Evolutionary conservation across 1,140 invertebrate species (phyloP), one percentile per base, ranked within the genome.

Genomic region (Bombus balteatus): DNA sequence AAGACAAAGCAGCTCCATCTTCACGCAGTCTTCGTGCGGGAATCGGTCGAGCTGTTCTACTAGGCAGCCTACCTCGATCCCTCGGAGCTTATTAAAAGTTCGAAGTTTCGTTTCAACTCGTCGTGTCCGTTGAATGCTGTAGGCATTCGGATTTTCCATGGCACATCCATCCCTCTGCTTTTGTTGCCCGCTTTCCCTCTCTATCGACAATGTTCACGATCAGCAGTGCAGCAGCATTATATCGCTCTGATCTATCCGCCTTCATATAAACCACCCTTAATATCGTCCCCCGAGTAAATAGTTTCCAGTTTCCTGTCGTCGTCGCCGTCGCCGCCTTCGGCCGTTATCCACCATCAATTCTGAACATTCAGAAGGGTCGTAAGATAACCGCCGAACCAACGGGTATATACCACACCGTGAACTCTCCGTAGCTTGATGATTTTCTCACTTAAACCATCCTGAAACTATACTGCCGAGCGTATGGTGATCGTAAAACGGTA

Each of bases 271-370:
- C 91, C 78, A 83, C 47, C 86, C 88, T 90, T 92, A 94, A 94
- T 93, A 93, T 94, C 91, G 92, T 92, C 91, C 92, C 90, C 86
- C 90, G 92, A 91, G 93, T 93, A 94, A 94, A 94, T 94, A 93
- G 91, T 94, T 94, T 92, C 90, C 92, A 92, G 89, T 94, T 94
- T 93, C 88, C 89, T 89, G 88, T 88, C 92, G 89, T 88, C 90
- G 87, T 39, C 83, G 72, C 77, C 47, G 47, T 6, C 81, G 76
- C 80, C 47, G 47, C 47, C 81, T 88, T 90, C 83, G 76, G 59
- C 59, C 88, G 81, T 87, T 91, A 91, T 91, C 90, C 87, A 81
- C 89, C 89, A 91, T 91, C 90, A 91, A 91, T 91, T 91, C 83
- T 77, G 83, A 88, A 90, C 87, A 89, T 90, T 90, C 90, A 88